Percentiles rank a stretch among this genome's conserved stretches.
Conservation (phyloP, 1,140 invertebrate species). For the Diabrotica virgifera region DNA sequence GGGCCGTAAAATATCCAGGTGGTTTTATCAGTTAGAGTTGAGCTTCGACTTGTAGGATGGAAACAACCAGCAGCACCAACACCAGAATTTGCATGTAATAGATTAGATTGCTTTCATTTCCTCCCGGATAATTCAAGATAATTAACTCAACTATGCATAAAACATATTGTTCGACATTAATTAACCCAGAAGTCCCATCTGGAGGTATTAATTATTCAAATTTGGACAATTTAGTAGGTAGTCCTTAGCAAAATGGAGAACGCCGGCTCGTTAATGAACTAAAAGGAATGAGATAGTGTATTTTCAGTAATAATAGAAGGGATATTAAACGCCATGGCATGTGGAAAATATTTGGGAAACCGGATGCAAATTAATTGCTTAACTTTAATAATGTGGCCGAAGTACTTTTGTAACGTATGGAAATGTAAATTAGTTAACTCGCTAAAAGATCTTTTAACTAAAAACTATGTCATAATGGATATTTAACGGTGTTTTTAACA, state of each 20-base stretch:
- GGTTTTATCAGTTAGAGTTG: not conserved
- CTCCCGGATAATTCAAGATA: conserved; percentile 1
- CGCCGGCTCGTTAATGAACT: not conserved
- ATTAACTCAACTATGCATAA: conserved; percentile 11
- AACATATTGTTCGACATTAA: conserved; percentile 15
- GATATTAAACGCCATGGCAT: no score
- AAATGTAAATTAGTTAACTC: no score
- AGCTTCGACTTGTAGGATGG: no score
- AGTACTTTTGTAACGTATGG: no score
- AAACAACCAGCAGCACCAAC: not conserved
- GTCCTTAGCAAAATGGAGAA: not conserved
- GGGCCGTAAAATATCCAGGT: not conserved
- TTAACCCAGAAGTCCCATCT: conserved; percentile 7
- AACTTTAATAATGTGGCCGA: no score
- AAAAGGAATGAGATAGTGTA: not conserved
- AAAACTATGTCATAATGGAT: no score
- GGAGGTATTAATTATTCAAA: conserved; percentile 9
- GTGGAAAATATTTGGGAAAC: no score
- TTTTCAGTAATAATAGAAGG: no score
- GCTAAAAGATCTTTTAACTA: no score
- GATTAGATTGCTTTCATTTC: conserved; percentile 6
- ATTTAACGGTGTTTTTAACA: no score
- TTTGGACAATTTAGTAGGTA: not conserved
- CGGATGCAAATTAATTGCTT: no score
- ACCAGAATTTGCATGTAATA: conserved; percentile 6